Conservation (phyloP, 2,113 vertebrate genomes). For the human (Homo sapiens) region GRCh38 chr11:101935001-101935500, state of each 20-base stretch:
- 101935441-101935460: neutral
- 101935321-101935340: neutral
- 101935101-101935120: neutral
- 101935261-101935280: neutral
- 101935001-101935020: neutral
- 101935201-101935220: neutral
- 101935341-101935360: neutral
- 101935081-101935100: neutral
- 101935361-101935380: neutral
- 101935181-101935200: neutral
- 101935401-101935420: neutral
- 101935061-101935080: neutral
- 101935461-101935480: neutral
- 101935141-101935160: neutral
- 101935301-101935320: neutral
- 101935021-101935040: neutral
- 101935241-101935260: neutral
- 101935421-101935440: neutral
- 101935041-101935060: neutral
- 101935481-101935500: neutral
- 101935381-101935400: neutral
- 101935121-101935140: neutral
- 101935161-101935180: neutral
- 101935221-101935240: neutral
- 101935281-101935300: neutral